Evolutionary conservation across 2,113 vertebrate genomes (phyloP).

Genomic region (Leucopsar rothschildi): DNA sequence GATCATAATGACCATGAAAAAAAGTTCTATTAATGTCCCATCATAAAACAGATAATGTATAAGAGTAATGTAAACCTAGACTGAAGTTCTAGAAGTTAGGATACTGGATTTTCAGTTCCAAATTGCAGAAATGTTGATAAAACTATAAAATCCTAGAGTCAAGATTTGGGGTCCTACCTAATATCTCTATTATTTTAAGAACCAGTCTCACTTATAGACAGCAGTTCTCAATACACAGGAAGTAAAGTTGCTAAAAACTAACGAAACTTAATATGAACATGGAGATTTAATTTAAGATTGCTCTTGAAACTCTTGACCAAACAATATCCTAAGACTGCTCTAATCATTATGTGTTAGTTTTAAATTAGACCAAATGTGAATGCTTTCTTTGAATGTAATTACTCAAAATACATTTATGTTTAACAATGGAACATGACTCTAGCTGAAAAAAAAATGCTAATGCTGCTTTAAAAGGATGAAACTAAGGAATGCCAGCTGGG

Average conservation of each 20-base stretch:
- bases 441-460: not conserved
- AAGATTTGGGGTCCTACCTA: not conserved
- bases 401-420: not conserved
- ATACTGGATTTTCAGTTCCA: not conserved
- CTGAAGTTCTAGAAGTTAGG: not conserved
- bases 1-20: not conserved
- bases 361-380: not conserved
- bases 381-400: not conserved
- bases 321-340: not conserved
- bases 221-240: not conserved
- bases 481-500: not conserved
- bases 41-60: not conserved
- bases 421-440: not conserved
- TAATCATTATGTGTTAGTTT: not conserved
- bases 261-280: not conserved
- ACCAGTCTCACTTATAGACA: not conserved
- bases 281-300: not conserved
- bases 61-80: not conserved
- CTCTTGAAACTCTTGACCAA: not conserved
- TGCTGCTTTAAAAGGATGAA: not conserved
- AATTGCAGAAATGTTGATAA: not conserved
- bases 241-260: not conserved
- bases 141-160: not conserved
- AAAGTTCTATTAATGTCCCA: not conserved
- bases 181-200: not conserved